Evolutionary conservation across 2,888 invertebrate species (phyloP).

Genomic region (Nemoura dubitans): DNA sequence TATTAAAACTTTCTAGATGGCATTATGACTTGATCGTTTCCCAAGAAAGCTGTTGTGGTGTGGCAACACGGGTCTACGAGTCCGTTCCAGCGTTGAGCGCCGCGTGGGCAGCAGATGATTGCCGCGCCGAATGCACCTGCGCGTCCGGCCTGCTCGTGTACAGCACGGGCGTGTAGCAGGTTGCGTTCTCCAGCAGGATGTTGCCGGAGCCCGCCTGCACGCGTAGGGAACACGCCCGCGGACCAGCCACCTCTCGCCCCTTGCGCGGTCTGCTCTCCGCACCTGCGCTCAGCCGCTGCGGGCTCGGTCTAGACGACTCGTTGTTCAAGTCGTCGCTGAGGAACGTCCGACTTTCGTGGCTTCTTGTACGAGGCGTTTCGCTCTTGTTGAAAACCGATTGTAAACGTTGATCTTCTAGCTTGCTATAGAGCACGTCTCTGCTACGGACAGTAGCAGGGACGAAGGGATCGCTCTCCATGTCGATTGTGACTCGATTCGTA

Average conservation of each 20-base stretch:
- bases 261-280: not conserved
- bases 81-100: slow-evolving; percentile 40
- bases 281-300: not conserved
- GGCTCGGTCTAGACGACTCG: too few species aligned
- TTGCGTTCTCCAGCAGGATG: slow-evolving; percentile 78
- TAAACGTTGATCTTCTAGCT: not conserved
- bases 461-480: not conserved
- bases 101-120: slow-evolving; percentile 40
- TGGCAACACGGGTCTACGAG: too few species aligned
- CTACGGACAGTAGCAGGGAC: not conserved
- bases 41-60: too few species aligned
- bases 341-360: slow-evolving; percentile 45
- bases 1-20: too few species aligned
- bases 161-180: slow-evolving; percentile 69
- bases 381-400: slow-evolving; percentile 18
- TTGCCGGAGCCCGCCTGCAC: slow-evolving; percentile 82
- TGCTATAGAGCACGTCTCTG: slow-evolving; percentile 26
- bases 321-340: slow-evolving; percentile 44
- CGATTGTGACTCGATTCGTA: slow-evolving; percentile 29
- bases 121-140: slow-evolving; percentile 45
- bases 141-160: slow-evolving; percentile 64
- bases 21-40: too few species aligned
- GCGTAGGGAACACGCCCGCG: slow-evolving; percentile 79
- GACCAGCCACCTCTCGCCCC: slow-evolving; percentile 61
- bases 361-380: slow-evolving; percentile 13